Conservation (phyloP, 2,888 invertebrate species). For the Tuberolachnus salignus region DNA sequence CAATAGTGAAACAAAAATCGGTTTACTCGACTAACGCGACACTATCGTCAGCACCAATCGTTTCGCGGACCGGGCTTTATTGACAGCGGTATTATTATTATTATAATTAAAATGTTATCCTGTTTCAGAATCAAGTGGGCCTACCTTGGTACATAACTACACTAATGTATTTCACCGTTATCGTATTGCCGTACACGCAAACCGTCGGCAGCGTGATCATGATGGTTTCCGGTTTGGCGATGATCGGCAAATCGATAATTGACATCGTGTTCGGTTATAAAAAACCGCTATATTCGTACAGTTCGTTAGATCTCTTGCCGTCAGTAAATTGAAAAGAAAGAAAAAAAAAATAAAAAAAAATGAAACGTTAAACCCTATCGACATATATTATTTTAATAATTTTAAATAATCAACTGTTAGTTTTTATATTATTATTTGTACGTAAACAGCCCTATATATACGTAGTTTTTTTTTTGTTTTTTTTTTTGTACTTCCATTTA, state of each 20-base stretch:
- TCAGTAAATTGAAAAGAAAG: conserved; percentile 52
- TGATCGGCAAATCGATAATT: conserved; percentile 42
- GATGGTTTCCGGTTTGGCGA: conserved; percentile 55
- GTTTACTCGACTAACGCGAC: no score
- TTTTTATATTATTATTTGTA: conserved; percentile 3
- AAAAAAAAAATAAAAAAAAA: no score
- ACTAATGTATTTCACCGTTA: conserved; percentile 66
- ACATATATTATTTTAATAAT: conserved; percentile 1
- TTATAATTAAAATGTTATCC: no score
- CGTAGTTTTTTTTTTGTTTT: conserved; percentile 5
- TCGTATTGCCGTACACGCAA: conserved; percentile 66
- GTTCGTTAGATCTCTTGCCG: conserved; percentile 59
- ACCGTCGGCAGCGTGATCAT: conserved; percentile 60
- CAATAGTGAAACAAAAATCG: no score
- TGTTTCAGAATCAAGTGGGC: conserved; percentile 68
- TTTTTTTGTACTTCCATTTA: background rate
- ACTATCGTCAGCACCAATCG: no score
- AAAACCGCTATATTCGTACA: conserved; percentile 58
- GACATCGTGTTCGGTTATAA: conserved; percentile 36
- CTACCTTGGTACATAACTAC: conserved; percentile 66
- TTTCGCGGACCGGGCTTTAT: no score
- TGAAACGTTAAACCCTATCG: background rate
- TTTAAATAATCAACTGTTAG: background rate
- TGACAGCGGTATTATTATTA: no score
- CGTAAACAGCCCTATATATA: conserved; percentile 12